Evolutionary conservation across 1,140 invertebrate species (phyloP).

Genomic region (Nomia melanderi): DNA sequence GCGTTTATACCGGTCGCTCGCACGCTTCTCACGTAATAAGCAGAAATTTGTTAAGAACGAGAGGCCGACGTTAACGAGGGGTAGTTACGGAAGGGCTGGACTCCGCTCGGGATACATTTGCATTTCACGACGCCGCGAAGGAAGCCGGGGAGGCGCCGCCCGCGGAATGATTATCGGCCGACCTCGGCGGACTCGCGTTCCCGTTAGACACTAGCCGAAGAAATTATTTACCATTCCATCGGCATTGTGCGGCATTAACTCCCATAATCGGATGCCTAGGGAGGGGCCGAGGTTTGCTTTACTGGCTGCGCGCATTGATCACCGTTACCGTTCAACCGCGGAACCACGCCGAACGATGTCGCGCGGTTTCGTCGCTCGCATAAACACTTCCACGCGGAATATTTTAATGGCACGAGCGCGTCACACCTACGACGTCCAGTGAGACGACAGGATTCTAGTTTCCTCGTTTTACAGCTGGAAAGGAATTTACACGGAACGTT

Average conservation of each 20-base stretch:
- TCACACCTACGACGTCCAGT: no score
- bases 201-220: conserved; percentile 36
- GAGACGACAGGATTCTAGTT: no score
- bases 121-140: conserved; percentile 23
- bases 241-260: conserved; percentile 39
- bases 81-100: conserved; percentile 3
- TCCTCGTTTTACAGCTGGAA: no score
- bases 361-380: conserved; percentile 9
- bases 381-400: no score
- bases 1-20: neutral
- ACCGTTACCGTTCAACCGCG: conserved; percentile 64
- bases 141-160: no score
- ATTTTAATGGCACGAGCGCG: no score
- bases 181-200: conserved; percentile 36
- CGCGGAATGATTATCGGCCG: conserved; percentile 28
- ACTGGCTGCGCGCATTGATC: conserved; percentile 52
- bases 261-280: conserved; percentile 17
- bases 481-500: no score
- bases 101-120: conserved; percentile 21
- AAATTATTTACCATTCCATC: conserved; percentile 56
- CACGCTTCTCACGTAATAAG: conserved; percentile 39
- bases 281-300: conserved; percentile 41
- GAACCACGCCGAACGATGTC: conserved; percentile 52
- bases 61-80: conserved; percentile 31
- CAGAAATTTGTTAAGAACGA: conserved; percentile 34